A percentile compares a stretch with the other conserved stretches of the same genome.
Evolutionary conservation across 2,113 vertebrate genomes (phyloP).

Genomic region (Zosterops pallidus): DNA sequence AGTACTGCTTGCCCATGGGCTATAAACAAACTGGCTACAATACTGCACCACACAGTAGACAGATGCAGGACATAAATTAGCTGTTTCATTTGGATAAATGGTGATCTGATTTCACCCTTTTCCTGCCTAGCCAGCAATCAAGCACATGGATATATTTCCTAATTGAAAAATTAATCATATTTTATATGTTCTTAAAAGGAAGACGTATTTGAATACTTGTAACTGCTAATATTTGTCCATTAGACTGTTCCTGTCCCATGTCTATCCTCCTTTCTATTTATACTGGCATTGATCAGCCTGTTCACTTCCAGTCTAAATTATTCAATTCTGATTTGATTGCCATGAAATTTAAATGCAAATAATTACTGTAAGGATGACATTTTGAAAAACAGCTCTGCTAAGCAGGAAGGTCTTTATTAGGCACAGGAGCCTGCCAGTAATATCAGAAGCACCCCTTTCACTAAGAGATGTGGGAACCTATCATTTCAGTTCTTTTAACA

Average conservation of each 20-base stretch:
- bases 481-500: slow-evolving; percentile 6
- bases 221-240: slow-evolving; percentile 48
- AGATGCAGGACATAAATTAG: not conserved
- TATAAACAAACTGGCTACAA: not conserved
- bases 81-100: not conserved
- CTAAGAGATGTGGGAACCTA: not conserved
- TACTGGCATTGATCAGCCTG: slow-evolving; percentile 81
- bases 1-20: not conserved
- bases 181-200: slow-evolving; percentile 27
- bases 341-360: slow-evolving; percentile 84
- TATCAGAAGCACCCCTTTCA: slow-evolving; percentile 5
- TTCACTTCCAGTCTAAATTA: slow-evolving; percentile 83
- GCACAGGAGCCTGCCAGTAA: slow-evolving; percentile 61
- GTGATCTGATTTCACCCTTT: not conserved
- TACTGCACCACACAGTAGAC: not conserved
- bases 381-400: slow-evolving; percentile 72
- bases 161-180: slow-evolving; percentile 24
- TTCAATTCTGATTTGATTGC: slow-evolving; percentile 85
- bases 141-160: not conserved
- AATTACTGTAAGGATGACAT: slow-evolving; percentile 82
- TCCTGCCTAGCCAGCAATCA: slow-evolving; percentile 11
- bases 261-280: slow-evolving; percentile 76
- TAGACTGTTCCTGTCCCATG: slow-evolving; percentile 44
- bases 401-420: slow-evolving; percentile 70
- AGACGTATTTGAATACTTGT: not conserved